phyloP scores from a whole-genome alignment of 2,888 invertebrate species.

The Heliconius erato region DNA sequence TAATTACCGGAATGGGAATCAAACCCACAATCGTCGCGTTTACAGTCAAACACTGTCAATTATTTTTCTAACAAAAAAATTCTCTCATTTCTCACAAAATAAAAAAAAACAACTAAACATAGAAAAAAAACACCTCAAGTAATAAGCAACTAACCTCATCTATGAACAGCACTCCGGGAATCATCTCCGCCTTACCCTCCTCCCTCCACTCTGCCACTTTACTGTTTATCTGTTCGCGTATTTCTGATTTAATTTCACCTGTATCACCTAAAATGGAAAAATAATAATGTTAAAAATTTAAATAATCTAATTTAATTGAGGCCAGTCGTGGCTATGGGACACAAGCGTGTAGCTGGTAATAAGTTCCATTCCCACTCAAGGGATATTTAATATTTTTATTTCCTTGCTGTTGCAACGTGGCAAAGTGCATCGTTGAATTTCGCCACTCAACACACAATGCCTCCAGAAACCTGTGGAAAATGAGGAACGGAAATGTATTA shows the following conservation, averaged over 20 bases:
- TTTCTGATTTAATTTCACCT: constrained; percentile 99
- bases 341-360: neutral
- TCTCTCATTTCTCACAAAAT: too few relatives aligned
- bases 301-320: neutral
- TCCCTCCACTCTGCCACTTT: constrained; percentile 99
- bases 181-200: constrained; percentile 99
- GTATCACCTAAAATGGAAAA: constrained; percentile 93
- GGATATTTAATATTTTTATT: neutral
- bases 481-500: neutral
- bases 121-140: too few relatives aligned
- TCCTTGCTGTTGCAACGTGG: neutral
- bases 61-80: too few relatives aligned
- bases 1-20: too few relatives aligned
- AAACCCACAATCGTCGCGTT: too few relatives aligned
- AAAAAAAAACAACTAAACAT: too few relatives aligned
- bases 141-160: constrained; percentile 89
- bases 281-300: neutral
- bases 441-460: too few relatives aligned
- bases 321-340: neutral
- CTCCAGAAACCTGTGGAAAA: too few relatives aligned
- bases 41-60: too few relatives aligned
- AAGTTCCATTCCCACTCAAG: neutral
- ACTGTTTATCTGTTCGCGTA: constrained; percentile 98
- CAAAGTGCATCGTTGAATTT: neutral
- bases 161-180: constrained; percentile 98